Base-by-base conservation (phyloP, 2,113 vertebrate genomes). In the Narcine bancroftii region DNA sequence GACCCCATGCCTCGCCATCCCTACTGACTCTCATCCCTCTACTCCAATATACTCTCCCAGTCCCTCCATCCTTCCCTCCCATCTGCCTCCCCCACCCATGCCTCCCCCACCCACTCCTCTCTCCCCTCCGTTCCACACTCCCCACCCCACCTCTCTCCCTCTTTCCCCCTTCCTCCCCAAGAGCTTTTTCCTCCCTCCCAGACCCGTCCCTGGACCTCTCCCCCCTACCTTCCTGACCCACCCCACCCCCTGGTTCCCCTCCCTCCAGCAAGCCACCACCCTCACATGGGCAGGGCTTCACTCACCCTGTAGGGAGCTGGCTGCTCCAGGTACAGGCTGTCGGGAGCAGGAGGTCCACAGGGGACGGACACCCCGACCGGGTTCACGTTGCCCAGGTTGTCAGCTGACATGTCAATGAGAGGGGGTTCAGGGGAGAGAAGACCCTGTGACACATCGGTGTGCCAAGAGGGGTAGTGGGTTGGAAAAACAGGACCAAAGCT, bases 351-450 rank as follows among this genome's bases (percentile, higher is more conserved):
- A 39, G 93, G 93, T 3, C 87, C 92, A 19, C 33, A 93, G 92
- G 93, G 71, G 85, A 94, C 93, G 93, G 94, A 95, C 60, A 93
- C 94, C 9, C 93, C 92, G 93, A 93, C 94, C 93, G 92, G 1
- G 92, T 50, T 2, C 92, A 24, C 15, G 93, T 92, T 0, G 83
- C 89, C 26, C 79, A 9, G 0, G 2, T 4, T 81, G 93, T 60
- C 56, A 7, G 9, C 56, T 0, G 56, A 15, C 56, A 60, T 60
- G 9, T 11, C 56, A 60, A 7, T 11, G 0, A 15, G 9, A 1
- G 56, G 15, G 56, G 9, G 9, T 60, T 60, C 56, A 0, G 9
- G 56, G 9, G 56, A 60, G 2, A 60, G 56, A 7, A 5, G 9
- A 15, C 9, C 9, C 56, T 60, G 56, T 7, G 56, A 7, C 56